A percentile compares a stretch with the other conserved stretches of the same genome.
These are phyloP conservation scores for Oceanodroma leucorhoa DNA, from an alignment of 2,797 vertebrate genomes.

Conservation along the genomic window DNA sequence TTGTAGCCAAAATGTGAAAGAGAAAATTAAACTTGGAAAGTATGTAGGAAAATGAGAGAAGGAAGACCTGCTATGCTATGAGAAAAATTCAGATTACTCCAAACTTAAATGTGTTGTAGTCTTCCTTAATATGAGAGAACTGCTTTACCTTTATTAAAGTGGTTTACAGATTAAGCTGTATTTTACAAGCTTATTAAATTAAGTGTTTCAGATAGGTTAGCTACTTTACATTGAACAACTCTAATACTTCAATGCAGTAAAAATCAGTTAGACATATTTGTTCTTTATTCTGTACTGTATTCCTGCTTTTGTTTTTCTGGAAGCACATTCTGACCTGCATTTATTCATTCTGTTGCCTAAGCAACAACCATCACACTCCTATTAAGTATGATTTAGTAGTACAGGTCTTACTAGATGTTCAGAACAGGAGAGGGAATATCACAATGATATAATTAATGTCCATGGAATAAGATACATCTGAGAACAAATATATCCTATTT, in stretches of 20 bases:
- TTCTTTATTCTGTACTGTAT: slow-evolving; percentile 39
- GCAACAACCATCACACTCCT: slow-evolving; percentile 82
- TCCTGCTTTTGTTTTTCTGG: slow-evolving; percentile 73
- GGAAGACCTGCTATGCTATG: neutral
- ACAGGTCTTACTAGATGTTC: slow-evolving; percentile 70
- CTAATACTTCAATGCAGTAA: slow-evolving; percentile 29
- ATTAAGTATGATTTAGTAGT: slow-evolving; percentile 75
- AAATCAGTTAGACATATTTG: slow-evolving; percentile 46
- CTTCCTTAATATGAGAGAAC: neutral
- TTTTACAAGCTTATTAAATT: neutral
- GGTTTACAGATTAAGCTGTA: neutral
- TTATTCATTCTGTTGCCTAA: slow-evolving; percentile 88
- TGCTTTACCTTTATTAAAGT: slow-evolving; percentile 21
- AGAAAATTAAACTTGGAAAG: neutral
- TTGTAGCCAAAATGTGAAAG: neutral
- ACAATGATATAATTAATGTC: slow-evolving; percentile 65
- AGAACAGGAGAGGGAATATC: slow-evolving; percentile 66
- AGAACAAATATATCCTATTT: slow-evolving; percentile 17
- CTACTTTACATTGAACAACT: neutral
- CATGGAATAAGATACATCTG: slow-evolving; percentile 20
- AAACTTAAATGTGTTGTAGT: neutral
- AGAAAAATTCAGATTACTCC: slow-evolving; percentile 9
- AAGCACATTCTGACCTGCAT: slow-evolving; percentile 85
- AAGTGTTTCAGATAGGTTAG: slow-evolving; percentile 4
- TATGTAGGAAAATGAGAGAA: neutral